Evolutionary conservation across 35 echinoderm and acorn worm genomes (phyloP).

Genomic region (Lytechinus pictus): DNA sequence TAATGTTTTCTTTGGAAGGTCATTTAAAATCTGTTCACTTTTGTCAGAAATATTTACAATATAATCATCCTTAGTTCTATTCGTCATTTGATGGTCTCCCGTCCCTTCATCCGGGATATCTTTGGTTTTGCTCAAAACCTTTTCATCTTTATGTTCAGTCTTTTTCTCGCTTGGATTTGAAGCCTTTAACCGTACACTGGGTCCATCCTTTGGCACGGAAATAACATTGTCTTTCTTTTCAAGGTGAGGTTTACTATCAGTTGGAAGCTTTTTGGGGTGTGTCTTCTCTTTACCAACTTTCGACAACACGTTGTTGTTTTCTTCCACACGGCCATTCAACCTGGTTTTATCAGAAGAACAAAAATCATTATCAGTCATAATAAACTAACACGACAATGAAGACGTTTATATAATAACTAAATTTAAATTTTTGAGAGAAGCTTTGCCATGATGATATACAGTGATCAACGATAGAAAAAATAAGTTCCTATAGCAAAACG

Average conservation of each 20-base stretch:
- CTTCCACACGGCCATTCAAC: background rate
- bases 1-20: background rate
- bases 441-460: no score
- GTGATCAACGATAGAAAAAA: no score
- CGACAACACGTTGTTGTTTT: background rate
- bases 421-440: no score
- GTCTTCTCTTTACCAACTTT: background rate
- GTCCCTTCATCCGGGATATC: background rate
- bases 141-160: background rate
- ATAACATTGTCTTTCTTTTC: background rate
- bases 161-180: background rate
- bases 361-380: no score
- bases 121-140: background rate
- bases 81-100: background rate
- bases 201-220: background rate
- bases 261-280: background rate
- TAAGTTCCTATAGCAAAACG: no score
- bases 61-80: background rate
- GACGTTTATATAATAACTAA: no score
- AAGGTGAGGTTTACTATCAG: background rate
- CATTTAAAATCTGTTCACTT: background rate
- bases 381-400: no score
- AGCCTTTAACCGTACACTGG: background rate
- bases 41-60: background rate
- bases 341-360: background rate